Base-by-base conservation (phyloP, 2,113 vertebrate species). In the Cairina moschata region DNA sequence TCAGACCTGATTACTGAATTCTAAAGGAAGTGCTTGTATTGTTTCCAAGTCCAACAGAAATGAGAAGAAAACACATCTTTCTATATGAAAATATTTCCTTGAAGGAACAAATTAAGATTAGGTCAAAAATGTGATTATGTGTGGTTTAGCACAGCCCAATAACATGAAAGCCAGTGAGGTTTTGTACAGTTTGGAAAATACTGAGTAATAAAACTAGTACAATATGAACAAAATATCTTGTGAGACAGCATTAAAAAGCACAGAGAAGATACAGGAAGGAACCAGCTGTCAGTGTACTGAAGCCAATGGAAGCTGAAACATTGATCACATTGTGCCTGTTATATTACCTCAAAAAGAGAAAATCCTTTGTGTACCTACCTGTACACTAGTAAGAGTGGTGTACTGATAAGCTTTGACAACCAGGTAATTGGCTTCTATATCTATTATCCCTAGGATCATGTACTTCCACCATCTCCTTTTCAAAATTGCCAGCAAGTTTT, bases 391-490 rank as follows among this genome's bases (percentile, higher is more conserved):
- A 80, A 99, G 98, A 26, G 99, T 99, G 1, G 99, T 99, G 95
- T 99, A 99, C 88, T 99, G 99, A 97, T 99, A 99, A 78, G 99
- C 99, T 97, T 99, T 99, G 52, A 99, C 99, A 72, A 99, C 98
- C 97, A 99, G 97, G 77, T 99, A 99, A 97, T 99, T 99, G 72
- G 99, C 99, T 98, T 99, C 99, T 88, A 99, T 98, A 97, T 99
- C 99, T 94, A 99, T 98, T 93, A 99, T 97, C 48, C 99, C 99
- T 95, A 99, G 97, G 96, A 99, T 98, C 99, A 99, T 99, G 91
- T 99, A 99, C 84, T 99, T 99, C 99, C 99, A 99, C 99, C 99
- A 99, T 97, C 99, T 98, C 93, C 98, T 98, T 96, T 98, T 99
- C 97, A 99, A 98, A 96, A 99, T 99, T 78, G 99, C 99, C 98